A percentile compares a stretch with the other conserved stretches of the same genome.
These are phyloP conservation scores for Myiotriccus ornatus DNA, from an alignment of 2,797 vertebrate species.

Conservation along the genomic window DNA sequence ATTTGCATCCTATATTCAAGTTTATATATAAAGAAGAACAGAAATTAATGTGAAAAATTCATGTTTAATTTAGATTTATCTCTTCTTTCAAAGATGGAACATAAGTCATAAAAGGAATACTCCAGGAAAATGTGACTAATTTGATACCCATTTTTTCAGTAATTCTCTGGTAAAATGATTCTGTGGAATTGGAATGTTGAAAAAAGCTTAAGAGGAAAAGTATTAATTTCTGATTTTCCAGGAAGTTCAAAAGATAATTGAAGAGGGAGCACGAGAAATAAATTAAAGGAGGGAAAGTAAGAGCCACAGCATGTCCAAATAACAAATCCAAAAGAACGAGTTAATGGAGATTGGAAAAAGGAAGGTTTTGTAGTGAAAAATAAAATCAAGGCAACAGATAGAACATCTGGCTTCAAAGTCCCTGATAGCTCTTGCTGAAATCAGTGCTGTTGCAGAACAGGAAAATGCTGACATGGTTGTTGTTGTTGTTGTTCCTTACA, in stretches of 20 bases:
- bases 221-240: background rate
- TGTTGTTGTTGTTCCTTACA: background rate
- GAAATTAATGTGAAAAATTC: background rate
- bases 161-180: background rate
- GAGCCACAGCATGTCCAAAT: background rate
- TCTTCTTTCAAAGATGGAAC: background rate
- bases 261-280: background rate
- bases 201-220: background rate
- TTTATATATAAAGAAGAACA: background rate
- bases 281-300: background rate
- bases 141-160: background rate
- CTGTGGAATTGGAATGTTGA: background rate
- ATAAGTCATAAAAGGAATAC: background rate
- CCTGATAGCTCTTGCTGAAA: background rate
- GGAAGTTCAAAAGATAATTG: background rate
- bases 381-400: background rate
- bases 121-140: background rate
- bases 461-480: background rate
- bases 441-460: background rate
- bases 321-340: background rate
- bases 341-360: background rate
- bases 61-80: background rate
- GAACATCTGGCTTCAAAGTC: background rate
- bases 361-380: background rate
- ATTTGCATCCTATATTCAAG: background rate